These are phyloP conservation scores for Acanthococcus lagerstroemiae DNA, from an alignment of 2,888 invertebrate species.

Conservation along the genomic window DNA sequence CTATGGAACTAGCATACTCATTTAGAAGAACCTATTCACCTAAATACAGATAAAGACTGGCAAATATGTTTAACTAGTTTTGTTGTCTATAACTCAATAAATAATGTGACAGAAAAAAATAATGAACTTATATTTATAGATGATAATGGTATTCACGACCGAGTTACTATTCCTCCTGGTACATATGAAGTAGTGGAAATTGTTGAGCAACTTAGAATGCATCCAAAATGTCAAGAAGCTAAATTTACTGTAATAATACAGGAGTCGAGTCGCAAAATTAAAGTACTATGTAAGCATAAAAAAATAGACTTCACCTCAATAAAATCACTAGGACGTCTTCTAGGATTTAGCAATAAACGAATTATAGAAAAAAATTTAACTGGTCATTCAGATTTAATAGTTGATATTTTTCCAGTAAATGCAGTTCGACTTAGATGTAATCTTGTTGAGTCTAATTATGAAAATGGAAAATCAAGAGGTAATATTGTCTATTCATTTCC, in stretches of 20 bases:
- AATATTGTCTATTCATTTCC: conserved; percentile 20
- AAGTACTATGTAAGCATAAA: conserved; percentile 25
- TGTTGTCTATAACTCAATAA: neutral
- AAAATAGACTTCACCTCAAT: conserved; percentile 11
- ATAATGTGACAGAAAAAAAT: conserved; percentile 4
- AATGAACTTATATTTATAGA: conserved; percentile 10
- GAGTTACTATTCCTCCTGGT: conserved; percentile 18
- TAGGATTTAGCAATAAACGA: conserved; percentile 11
- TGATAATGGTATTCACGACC: neutral
- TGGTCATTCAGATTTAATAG: conserved; percentile 7
- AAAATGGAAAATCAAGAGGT: conserved; percentile 10
- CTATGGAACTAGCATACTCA: too few species aligned
- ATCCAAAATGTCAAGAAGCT: conserved; percentile 10
- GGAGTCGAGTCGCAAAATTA: conserved; percentile 12
- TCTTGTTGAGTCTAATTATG: conserved; percentile 19
- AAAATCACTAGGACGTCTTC: conserved; percentile 7
- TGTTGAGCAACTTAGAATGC: conserved; percentile 14
- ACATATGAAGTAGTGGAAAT: conserved; percentile 21
- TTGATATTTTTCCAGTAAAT: conserved; percentile 21
- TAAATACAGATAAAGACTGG: conserved; percentile 2
- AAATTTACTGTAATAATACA: conserved; percentile 18
- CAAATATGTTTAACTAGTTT: conserved; percentile 6
- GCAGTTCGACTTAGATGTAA: conserved; percentile 12
- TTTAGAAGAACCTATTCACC: conserved; percentile 5
- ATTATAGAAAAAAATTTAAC: neutral